A percentile compares a stretch with the other conserved stretches of the same genome.
These are phyloP conservation scores for Clostera curtula DNA, from an alignment of 2,888 invertebrate genomes.

Conservation along the genomic window DNA sequence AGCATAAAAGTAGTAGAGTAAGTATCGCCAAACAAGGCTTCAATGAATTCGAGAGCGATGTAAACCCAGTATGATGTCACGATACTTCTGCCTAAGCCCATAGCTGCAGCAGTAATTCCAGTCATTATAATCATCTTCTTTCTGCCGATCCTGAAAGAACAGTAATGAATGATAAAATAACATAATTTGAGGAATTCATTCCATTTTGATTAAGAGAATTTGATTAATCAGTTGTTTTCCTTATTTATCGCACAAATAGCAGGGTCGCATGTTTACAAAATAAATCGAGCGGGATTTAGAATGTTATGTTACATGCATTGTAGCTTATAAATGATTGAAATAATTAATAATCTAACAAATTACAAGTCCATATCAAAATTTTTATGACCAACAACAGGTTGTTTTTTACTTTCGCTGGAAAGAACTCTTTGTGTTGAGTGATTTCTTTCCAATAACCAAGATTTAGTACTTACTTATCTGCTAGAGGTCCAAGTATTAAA, in stretches of 20 bases:
- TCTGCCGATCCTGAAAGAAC: slow-evolving; percentile 64
- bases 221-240: not conserved
- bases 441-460: not conserved
- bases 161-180: too few relatives aligned
- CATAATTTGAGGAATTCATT: not conserved
- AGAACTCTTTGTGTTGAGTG: not conserved
- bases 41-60: slow-evolving; percentile 71
- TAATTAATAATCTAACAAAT: too few relatives aligned
- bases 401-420: slow-evolving; percentile 1
- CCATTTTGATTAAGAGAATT: not conserved
- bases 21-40: slow-evolving; percentile 47
- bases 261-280: too few relatives aligned
- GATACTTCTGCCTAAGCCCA: slow-evolving; percentile 72
- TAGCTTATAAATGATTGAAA: too few relatives aligned
- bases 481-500: slow-evolving; percentile 69
- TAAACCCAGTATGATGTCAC: slow-evolving; percentile 67
- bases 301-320: too few relatives aligned
- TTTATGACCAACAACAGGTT: too few relatives aligned
- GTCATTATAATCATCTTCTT: slow-evolving; percentile 66
- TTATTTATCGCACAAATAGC: not conserved
- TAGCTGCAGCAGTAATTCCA: slow-evolving; percentile 60
- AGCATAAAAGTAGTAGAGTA: slow-evolving; percentile 28
- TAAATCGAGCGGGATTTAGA: too few relatives aligned
- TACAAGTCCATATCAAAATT: too few relatives aligned
- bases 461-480: slow-evolving; percentile 48